Evolutionary conservation across 2,113 vertebrate species (phyloP).

Genomic region (Oryzias javanicus): DNA sequence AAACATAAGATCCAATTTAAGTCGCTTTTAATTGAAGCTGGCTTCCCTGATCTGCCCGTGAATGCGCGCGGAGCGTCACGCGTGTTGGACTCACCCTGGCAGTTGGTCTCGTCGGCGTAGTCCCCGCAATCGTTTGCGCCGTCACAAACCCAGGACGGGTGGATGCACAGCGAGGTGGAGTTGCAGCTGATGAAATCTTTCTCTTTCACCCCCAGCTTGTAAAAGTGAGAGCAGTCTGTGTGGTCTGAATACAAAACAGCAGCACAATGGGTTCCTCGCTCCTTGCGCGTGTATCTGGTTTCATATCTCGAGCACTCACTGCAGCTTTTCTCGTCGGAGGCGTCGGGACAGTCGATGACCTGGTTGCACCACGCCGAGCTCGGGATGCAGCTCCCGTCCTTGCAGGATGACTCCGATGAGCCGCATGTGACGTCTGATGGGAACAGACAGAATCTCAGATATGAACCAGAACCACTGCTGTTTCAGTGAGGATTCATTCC

Average conservation of each 20-base stretch:
- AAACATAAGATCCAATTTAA: constrained; percentile 38
- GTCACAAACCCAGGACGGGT: constrained; percentile 94
- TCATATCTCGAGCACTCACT: constrained; percentile 79
- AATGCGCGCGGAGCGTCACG: constrained; percentile 11
- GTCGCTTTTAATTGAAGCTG: constrained; percentile 47
- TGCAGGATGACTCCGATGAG: constrained; percentile 85
- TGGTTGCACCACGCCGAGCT: constrained; percentile 92
- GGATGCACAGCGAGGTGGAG: constrained; percentile 93
- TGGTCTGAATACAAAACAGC: constrained; percentile 78
- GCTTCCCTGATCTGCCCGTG: constrained; percentile 22
- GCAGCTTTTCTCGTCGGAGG: constrained; percentile 94
- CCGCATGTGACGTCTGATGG: constrained; percentile 84
- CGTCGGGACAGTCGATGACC: constrained; percentile 92
- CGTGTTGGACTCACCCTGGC: constrained; percentile 84
- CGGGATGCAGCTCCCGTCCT: constrained; percentile 87
- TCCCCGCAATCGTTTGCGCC: constrained; percentile 97
- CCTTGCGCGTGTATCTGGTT: too few relatives aligned
- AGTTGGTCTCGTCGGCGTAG: constrained; percentile 93
- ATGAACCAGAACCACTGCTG: constrained; percentile 10
- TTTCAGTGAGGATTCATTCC: too few relatives aligned
- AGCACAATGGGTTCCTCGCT: constrained; percentile 20
- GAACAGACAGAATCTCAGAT: constrained; percentile 57
- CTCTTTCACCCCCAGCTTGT: constrained; percentile 91
- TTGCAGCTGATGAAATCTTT: constrained; percentile 93
- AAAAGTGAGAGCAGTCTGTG: constrained; percentile 90